Base-by-base conservation (phyloP, 2,113 vertebrate species). In the Brachypteracias leptosomus region DNA sequence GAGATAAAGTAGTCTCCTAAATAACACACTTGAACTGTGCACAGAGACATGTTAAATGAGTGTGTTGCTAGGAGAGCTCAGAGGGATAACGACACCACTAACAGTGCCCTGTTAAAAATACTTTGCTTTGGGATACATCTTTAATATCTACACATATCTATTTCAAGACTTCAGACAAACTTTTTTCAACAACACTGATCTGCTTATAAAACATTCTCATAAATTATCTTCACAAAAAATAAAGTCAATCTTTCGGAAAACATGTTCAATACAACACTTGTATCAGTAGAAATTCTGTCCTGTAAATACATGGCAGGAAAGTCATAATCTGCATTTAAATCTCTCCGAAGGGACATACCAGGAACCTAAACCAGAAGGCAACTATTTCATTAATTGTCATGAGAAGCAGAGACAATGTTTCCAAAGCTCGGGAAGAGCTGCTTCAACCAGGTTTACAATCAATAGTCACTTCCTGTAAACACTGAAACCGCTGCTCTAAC, bases 381-480 rank as follows among this genome's bases (percentile, higher is more conserved):
- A 82, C 49, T 31, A 52, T 76, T 91, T 73, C 19, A 67, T 85
- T 83, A 55, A 58, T 25, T 73, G 80, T 65, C 46, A 66, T 0
- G 13, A 66, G 86, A 89, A 95, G 72, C 42, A 83, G 55, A 91
- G 83, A 88, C 71, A 85, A 36, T 61, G 85, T 67, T 90, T 77
- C 74, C 79, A 67, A 77, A 86, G 74, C 19, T 51, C 2, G 6
- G 2, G 6, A 67, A 51, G 65, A 85, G 36, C 31, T 21, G 21
- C 77, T 88, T 80, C 59, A 80, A n/a, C n/a, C 3, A 55, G 35
- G 55, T 90, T 95, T 95, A 97, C 94, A 97, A 96, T 97, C 95
- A 97, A 93, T 88, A 94, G 94, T 97, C 95, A 67, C 93, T 83
- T 86, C 79, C 65, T 95, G 96, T 97, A 96, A 97, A 96, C 96